Percentiles rank a stretch among this genome's conserved stretches.
Evolutionary conservation across 2,888 invertebrate species (phyloP).

Genomic region (Eutolmus rufibarbis): DNA sequence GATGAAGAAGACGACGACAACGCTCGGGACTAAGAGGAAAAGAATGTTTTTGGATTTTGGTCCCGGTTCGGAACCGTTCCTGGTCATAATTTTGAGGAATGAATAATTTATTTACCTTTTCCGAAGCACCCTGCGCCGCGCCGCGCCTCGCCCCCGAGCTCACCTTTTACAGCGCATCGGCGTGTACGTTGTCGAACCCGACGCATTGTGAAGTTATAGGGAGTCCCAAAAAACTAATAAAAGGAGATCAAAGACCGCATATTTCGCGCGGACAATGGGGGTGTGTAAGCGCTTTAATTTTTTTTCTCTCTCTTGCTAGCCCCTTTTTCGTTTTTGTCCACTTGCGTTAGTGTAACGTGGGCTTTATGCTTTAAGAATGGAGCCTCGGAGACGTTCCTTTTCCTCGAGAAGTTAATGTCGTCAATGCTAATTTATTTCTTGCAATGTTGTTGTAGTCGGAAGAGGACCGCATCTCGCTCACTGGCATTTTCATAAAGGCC

Average conservation of each 20-base stretch:
- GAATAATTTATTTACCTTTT: conserved; percentile 47
- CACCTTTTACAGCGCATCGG: background rate
- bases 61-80: conserved; percentile 21
- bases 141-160: background rate
- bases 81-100: conserved; percentile 46
- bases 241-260: conserved; percentile 44
- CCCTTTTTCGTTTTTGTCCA: background rate
- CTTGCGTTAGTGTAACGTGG: background rate
- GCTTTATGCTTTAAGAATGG: background rate
- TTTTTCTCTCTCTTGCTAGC: background rate
- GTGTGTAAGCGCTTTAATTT: conserved; percentile 43
- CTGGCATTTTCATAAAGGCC: background rate
- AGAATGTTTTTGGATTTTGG: conserved; percentile 38
- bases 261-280: conserved; percentile 45
- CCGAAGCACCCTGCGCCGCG: background rate
- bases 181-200: background rate
- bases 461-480: background rate
- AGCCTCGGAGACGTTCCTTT: background rate
- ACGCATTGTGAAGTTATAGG: background rate
- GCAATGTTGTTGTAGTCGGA: background rate
- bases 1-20: conserved; percentile 43
- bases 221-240: conserved; percentile 40
- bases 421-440: conserved; percentile 34
- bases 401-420: conserved; percentile 24
- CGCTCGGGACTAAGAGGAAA: conserved; percentile 37